Conservation (phyloP, 2,888 invertebrate genomes). For the Campoletis raptor region DNA sequence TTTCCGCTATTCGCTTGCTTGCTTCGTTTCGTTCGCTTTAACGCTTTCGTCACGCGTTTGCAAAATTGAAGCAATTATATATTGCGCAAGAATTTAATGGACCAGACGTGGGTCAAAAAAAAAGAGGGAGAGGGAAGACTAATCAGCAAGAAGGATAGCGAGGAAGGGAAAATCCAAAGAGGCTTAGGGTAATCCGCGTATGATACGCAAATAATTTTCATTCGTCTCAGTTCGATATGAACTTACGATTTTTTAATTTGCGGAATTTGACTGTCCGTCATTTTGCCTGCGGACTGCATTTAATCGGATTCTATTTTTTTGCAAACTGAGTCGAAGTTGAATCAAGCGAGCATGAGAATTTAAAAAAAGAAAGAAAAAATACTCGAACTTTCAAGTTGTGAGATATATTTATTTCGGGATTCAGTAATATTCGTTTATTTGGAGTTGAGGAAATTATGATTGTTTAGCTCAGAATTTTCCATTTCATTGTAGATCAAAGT, state of each 20-base stretch:
- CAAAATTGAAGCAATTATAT: conserved; percentile 68
- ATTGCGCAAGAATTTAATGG: conserved; percentile 59
- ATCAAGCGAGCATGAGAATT: too few relatives aligned
- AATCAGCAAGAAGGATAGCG: neutral
- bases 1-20: conserved; percentile 71
- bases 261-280: neutral
- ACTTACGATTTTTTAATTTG: neutral
- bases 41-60: conserved; percentile 65
- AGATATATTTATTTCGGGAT: neutral
- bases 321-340: too few relatives aligned
- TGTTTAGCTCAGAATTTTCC: neutral
- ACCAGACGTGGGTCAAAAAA: conserved; percentile 47
- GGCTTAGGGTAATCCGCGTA: conserved; percentile 5
- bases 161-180: neutral
- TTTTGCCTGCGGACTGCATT: neutral
- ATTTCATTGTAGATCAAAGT: neutral
- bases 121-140: neutral
- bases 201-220: conserved; percentile 27
- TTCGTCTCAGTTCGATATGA: neutral
- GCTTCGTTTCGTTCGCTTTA: conserved; percentile 48
- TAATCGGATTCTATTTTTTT: neutral
- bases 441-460: neutral
- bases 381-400: neutral
- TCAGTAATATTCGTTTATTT: neutral
- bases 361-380: neutral